Conservation (phyloP, 2,113 vertebrate genomes). For the Pavo muticus region DNA sequence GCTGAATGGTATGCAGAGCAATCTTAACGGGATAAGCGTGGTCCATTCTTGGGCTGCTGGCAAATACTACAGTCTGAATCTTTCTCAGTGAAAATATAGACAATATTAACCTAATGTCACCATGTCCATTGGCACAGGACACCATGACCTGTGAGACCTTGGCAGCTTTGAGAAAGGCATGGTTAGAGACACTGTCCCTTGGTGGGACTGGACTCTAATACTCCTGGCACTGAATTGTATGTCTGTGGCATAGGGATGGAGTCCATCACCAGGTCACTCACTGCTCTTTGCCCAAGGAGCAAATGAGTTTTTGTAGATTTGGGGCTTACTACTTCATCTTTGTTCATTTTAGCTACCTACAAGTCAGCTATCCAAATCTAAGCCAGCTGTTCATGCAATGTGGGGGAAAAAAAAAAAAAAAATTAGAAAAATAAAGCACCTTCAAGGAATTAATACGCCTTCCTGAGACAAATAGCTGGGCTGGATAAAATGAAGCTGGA, state of each 20-base stretch:
- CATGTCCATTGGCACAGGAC: neutral
- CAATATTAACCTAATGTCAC: neutral
- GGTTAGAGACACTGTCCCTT: neutral
- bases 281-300: neutral
- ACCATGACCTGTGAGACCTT: neutral
- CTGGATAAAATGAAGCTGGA: neutral
- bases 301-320: neutral
- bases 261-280: neutral
- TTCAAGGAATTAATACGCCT: neutral
- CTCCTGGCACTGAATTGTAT: neutral
- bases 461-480: neutral
- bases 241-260: neutral
- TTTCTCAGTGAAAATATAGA: neutral
- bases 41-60: neutral
- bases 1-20: neutral
- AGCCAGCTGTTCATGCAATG: neutral
- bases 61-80: neutral
- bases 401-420: neutral
- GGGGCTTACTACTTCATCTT: neutral
- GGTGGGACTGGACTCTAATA: neutral
- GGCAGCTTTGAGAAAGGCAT: neutral
- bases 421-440: neutral
- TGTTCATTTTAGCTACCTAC: neutral
- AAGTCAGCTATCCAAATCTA: neutral
- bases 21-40: neutral